phyloP scores from a whole-genome alignment of 1,140 invertebrate species.

The Aphidius gifuensis region DNA sequence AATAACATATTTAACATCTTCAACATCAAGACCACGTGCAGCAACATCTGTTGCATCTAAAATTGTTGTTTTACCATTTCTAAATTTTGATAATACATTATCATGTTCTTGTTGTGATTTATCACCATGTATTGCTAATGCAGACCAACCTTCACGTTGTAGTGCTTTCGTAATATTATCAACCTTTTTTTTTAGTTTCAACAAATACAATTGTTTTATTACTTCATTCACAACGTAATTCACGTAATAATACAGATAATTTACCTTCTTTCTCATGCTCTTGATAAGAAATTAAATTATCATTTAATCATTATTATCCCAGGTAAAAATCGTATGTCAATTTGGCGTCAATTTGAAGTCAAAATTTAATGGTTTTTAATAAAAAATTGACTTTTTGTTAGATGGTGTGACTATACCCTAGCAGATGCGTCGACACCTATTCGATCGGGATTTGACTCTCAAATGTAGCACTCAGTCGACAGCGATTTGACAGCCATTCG shows the following conservation, averaged over 20 bases:
- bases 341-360: too few species aligned
- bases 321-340: too few species aligned
- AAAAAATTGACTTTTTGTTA: too few species aligned
- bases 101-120: slow-evolving; percentile 96
- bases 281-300: too few species aligned
- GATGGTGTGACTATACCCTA: too few species aligned
- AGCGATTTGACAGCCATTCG: accelerated
- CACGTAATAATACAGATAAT: slow-evolving; percentile 76
- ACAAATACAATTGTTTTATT: slow-evolving; percentile 97
- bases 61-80: slow-evolving; percentile 89
- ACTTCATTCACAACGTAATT: slow-evolving; percentile 80
- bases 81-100: slow-evolving; percentile 88
- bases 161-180: slow-evolving; percentile 92
- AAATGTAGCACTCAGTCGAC: too few species aligned
- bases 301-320: too few species aligned
- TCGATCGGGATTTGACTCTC: too few species aligned
- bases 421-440: too few species aligned
- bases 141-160: slow-evolving; percentile 77
- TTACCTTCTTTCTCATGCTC: slow-evolving; percentile 86
- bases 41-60: slow-evolving; percentile 98
- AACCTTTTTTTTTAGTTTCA: slow-evolving; percentile 96
- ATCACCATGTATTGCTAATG: slow-evolving; percentile 95
- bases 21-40: slow-evolving; percentile 95
- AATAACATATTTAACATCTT: slow-evolving; percentile 98
- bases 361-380: too few species aligned